These are phyloP conservation scores for Beaufortia kweichowensis DNA, from an alignment of 2,113 vertebrate species.

Conservation along the genomic window DNA sequence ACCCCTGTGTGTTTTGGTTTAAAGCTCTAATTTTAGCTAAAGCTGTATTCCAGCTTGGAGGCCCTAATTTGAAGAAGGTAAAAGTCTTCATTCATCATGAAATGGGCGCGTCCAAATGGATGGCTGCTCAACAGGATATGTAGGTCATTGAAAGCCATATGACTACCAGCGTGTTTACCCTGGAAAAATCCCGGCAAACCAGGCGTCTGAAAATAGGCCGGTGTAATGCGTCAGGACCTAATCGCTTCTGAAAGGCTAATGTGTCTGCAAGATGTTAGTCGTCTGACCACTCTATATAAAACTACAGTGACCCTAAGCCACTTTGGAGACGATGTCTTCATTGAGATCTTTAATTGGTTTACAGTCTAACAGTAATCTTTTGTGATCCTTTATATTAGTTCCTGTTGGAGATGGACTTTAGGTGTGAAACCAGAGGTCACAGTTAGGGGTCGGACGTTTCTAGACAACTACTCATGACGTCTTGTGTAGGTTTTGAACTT, in stretches of 20 bases:
- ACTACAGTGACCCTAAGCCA: neutral
- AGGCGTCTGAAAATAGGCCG: conserved; percentile 31
- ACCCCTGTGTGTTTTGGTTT: conserved; percentile 37
- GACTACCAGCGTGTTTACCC: conserved; percentile 38
- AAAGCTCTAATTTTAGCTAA: conserved; percentile 43
- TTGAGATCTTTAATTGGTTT: conserved; percentile 32
- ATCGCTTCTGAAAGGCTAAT: conserved; percentile 26
- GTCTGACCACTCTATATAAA: conserved; percentile 39
- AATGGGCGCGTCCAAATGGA: conserved; percentile 29
- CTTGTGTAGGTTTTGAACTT: neutral
- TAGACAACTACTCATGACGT: neutral
- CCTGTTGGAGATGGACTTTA: neutral
- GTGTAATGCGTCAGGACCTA: conserved; percentile 4
- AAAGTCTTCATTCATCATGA: conserved; percentile 43
- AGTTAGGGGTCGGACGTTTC: neutral
- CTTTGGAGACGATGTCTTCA: neutral
- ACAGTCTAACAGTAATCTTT: conserved; percentile 14
- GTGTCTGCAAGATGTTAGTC: conserved; percentile 31
- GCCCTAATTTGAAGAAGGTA: conserved; percentile 35
- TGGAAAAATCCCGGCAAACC: neutral
- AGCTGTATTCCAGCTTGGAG: conserved; percentile 23
- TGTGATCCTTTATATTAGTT: neutral
- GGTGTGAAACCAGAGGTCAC: neutral
- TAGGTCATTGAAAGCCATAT: conserved; percentile 38
- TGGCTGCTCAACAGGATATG: conserved; percentile 25